A percentile compares a stretch with the other conserved stretches of the same genome.
Conservation (phyloP, 2,113 vertebrate species). For the Rhea americana region DNA sequence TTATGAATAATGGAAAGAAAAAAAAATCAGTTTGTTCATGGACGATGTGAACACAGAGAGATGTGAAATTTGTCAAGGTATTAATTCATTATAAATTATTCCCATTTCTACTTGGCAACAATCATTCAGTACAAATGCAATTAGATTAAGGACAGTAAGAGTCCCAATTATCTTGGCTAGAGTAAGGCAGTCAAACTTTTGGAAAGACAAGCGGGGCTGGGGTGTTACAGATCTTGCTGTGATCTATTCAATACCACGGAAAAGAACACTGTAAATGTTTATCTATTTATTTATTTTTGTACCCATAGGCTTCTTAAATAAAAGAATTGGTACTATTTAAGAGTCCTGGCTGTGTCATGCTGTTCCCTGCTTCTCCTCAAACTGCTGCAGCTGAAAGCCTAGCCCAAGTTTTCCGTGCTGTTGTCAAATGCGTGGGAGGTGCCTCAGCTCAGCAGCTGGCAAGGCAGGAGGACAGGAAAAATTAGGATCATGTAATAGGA, state of each 20-base stretch:
- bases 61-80: not conserved
- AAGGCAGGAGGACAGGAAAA: not conserved
- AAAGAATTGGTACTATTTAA: not conserved
- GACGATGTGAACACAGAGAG: not conserved
- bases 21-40: not conserved
- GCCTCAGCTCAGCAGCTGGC: not conserved
- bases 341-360: not conserved
- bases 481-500: rapidly evolving
- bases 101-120: not conserved
- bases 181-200: not conserved
- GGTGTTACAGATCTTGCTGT: not conserved
- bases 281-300: not conserved
- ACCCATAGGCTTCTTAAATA: not conserved
- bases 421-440: rapidly evolving
- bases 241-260: not conserved
- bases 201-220: not conserved
- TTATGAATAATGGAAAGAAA: not conserved
- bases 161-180: not conserved
- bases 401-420: not conserved
- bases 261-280: not conserved
- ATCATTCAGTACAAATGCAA: not conserved
- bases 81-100: not conserved
- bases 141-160: not conserved
- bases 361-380: not conserved
- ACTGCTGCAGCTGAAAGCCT: not conserved